Evolutionary conservation across 2,113 vertebrate genomes (phyloP).

Genomic region (Phylloscopus trochilus): DNA sequence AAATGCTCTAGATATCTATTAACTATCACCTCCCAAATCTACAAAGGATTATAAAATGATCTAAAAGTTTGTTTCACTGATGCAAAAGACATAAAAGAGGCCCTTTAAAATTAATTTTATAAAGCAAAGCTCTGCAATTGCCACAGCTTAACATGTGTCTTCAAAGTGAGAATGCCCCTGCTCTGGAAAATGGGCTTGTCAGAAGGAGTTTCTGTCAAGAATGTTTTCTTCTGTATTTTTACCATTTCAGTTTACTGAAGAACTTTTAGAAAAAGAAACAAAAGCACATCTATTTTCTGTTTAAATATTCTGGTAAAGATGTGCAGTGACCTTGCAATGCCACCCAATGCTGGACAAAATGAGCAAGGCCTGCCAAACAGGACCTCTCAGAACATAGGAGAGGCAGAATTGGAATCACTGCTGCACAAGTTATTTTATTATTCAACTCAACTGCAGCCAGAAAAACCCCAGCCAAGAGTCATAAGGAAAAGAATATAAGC

Average conservation of each 20-base stretch:
- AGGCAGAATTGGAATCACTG: not conserved
- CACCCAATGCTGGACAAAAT: not conserved
- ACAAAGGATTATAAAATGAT: not conserved
- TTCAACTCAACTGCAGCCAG: not conserved
- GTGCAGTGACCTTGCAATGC: slow-evolving; percentile 1
- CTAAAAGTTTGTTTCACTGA: not conserved
- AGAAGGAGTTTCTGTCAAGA: not conserved
- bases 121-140: not conserved
- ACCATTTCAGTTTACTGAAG: not conserved
- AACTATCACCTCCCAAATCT: not conserved
- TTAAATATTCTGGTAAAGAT: slow-evolving; percentile 8
- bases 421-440: slow-evolving; percentile 20
- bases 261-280: not conserved
- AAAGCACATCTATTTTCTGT: not conserved
- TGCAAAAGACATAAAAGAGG: not conserved
- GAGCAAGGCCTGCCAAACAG: not conserved
- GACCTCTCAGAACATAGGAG: not conserved
- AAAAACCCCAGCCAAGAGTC: not conserved
- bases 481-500: not conserved
- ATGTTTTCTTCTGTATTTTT: not conserved
- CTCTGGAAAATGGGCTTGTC: not conserved
- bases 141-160: not conserved
- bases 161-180: not conserved
- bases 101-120: not conserved
- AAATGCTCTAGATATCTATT: not conserved